Base-by-base conservation (phyloP, 2,888 invertebrate species). In the Aspidiotus destructor region DNA sequence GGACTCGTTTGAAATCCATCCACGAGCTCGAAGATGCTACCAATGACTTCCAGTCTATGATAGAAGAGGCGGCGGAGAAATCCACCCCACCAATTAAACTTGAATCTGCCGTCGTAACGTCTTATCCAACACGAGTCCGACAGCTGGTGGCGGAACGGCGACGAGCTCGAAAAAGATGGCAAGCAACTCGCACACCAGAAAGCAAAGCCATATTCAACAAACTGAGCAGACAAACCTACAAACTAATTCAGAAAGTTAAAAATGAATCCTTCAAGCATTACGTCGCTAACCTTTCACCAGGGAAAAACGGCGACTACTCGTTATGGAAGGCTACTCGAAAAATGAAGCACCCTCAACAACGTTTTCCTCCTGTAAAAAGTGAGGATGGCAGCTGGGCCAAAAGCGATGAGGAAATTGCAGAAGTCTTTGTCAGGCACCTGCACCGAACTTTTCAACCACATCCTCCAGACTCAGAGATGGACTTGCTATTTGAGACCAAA, bases 311-410 rank as follows among this genome's bases (percentile, higher is more conserved):
- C 5, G 73, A 75, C 63, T 75, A 74, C 72, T 74, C 72, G 0
- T 63, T 74, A 16, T 74, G 73, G 72, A 73, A 73, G 68, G 71
- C 70, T 7, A 72, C 72, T 1, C 72, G 64, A 69, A 65, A 70
- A 16, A 41, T 73, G 17, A 73, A 73, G 60, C 62, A 63, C 15
- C 72, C 70, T 13, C 53, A 62, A 54, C 60, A 62, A 28, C 57
- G 52, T 40, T 60, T 61, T 48, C 68, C 72, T 10, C 72, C 73
- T 1, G 72, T 74, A 1, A 60, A 63, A 41, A 65, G 55, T 13
- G 57, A 41, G 15, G 70, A 72, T 28, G 71, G 70, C 1, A 71
- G 9, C n/a, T 73, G 72, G 73, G 73, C 72, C 9, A 69, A 62
- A 70, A 70, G 63, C 9, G 65, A 72, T 16, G 5, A 48, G 0